Evolutionary conservation across 2,113 vertebrate genomes (phyloP).

Genomic region (Alectura lathami): DNA sequence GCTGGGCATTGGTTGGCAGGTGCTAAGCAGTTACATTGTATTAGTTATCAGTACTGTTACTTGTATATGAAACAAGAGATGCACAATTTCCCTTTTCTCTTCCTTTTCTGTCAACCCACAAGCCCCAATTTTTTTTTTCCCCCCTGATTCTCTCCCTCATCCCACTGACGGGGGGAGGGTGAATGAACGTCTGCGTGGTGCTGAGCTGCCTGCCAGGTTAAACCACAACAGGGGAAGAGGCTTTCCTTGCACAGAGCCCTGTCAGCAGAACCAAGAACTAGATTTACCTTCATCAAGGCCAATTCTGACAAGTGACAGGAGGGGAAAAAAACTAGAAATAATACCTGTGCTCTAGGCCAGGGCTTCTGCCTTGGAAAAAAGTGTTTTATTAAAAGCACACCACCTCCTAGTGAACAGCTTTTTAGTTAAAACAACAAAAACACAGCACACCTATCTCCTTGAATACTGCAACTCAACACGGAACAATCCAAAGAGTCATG

Average conservation of each 20-base stretch:
- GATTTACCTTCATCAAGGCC: not conserved
- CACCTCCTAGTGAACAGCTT: not conserved
- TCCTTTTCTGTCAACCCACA: no score
- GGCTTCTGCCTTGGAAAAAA: not conserved
- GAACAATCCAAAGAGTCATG: no score
- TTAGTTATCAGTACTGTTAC: no score
- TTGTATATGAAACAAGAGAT: no score
- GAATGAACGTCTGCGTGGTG: no score
- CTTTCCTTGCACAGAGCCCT: not conserved
- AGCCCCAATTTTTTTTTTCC: no score
- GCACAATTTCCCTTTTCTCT: no score
- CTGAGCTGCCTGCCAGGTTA: no score
- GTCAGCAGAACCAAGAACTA: not conserved
- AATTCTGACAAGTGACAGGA: not conserved
- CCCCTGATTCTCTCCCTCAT: no score
- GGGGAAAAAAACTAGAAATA: not conserved
- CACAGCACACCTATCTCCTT: not conserved
- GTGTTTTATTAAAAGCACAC: not conserved
- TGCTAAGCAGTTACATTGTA: no score
- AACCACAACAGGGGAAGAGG: not conserved
- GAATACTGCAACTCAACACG: not conserved
- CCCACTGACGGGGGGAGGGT: no score
- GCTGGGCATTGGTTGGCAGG: no score
- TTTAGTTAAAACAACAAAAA: not conserved
- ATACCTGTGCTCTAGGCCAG: not conserved